These are phyloP conservation scores for Vulpes ferrilata DNA, from an alignment of 2,113 vertebrate species.

Conservation along the genomic window DNA sequence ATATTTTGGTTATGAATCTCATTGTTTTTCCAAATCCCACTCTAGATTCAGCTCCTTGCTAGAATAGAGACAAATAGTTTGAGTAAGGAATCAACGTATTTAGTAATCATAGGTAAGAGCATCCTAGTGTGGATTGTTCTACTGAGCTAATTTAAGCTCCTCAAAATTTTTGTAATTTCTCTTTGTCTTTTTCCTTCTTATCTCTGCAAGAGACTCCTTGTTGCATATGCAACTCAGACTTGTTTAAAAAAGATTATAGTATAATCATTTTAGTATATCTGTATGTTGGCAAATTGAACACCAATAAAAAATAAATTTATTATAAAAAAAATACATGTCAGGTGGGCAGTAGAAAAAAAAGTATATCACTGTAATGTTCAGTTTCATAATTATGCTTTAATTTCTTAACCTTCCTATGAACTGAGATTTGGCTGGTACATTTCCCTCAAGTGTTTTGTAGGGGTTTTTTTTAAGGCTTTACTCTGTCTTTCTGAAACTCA, in stretches of 20 bases:
- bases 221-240: background rate
- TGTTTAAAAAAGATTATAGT: background rate
- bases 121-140: background rate
- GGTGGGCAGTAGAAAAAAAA: too few relatives aligned
- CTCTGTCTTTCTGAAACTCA: background rate
- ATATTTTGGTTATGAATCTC: conserved; percentile 1
- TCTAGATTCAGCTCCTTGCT: background rate
- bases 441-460: background rate
- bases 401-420: background rate
- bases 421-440: background rate
- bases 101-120: background rate
- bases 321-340: too few relatives aligned
- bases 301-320: too few relatives aligned
- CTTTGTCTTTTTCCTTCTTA: background rate
- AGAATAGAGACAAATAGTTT: conserved; percentile 11
- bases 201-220: background rate
- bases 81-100: background rate
- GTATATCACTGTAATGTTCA: background rate
- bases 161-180: background rate
- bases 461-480: background rate
- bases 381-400: conserved; percentile 2
- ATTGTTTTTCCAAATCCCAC: background rate
- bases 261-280: background rate
- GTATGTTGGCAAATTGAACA: too few relatives aligned
- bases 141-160: background rate